Evolutionary conservation across 2,888 invertebrate species (phyloP).

Genomic region (Dolomedes plantarius): DNA sequence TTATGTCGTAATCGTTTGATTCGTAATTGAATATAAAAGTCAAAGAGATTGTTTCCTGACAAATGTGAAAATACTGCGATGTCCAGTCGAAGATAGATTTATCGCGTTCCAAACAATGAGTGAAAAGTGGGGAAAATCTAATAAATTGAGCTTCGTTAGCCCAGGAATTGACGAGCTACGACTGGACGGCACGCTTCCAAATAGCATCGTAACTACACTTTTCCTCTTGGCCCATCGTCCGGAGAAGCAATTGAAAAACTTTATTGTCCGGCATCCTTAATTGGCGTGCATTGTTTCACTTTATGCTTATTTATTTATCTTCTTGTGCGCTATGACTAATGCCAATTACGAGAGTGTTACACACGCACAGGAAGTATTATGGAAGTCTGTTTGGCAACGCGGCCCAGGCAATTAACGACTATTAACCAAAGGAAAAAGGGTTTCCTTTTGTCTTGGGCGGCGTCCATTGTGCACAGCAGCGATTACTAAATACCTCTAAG

Average conservation of each 20-base stretch:
- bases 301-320: conserved; percentile 50
- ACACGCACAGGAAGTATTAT: conserved; percentile 71
- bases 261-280: conserved; percentile 43
- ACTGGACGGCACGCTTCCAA: not conserved
- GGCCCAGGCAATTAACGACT: conserved; percentile 63
- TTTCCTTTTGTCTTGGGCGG: conserved; percentile 10
- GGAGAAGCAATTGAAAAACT: not conserved
- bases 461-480: not conserved
- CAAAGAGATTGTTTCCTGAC: not conserved
- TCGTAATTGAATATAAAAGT: too few species aligned
- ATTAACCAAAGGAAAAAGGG: conserved; percentile 49
- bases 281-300: conserved; percentile 61
- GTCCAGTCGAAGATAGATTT: conserved; percentile 42
- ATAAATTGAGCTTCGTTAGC: conserved; percentile 45
- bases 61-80: not conserved
- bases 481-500: conserved; percentile 10
- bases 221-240: conserved; percentile 1
- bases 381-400: conserved; percentile 67
- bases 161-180: not conserved
- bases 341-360: conserved; percentile 69
- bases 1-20: too few species aligned
- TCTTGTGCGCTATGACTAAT: conserved; percentile 67
- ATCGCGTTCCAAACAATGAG: conserved; percentile 45
- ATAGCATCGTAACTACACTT: not conserved
- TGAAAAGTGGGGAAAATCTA: conserved; percentile 23